Base-by-base conservation (phyloP, 1,140 invertebrate genomes). In the Listronotus bonariensis region DNA sequence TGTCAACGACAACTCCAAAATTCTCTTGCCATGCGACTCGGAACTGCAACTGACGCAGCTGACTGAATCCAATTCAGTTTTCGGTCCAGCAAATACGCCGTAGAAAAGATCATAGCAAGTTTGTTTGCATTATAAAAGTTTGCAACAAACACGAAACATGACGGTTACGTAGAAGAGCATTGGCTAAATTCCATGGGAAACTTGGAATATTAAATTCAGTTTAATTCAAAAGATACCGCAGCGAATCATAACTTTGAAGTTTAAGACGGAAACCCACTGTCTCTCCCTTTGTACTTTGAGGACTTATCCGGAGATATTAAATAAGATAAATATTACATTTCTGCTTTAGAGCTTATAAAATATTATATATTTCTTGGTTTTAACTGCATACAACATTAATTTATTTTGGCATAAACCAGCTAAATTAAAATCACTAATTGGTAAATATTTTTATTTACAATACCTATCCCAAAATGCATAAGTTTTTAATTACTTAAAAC, bases 211-310 rank as follows among this genome's bases (percentile, higher is more conserved):
- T 59, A 65, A 65, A 65, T 65, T 65, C 54, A 32, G 63, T 53
- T 58, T 65, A 65, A 58, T 65, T 57, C 55, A 65, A 65, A 58
- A 65, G 63, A 59, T 51, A 58, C 55, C 38, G 63, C 61, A 52
- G 11, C 43, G 49, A 64, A 40, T 51, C 52, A 57, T 53, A 65
- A 65, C 63, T 65, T 65, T 65, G 63, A 58, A 58, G 63, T 65
- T 56, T 43, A 52, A 55, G 61, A 63, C 36, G 51, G 43, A 56
- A 63, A 38, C 26, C 6, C 32, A 12, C n/a, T 17, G 26, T 36
- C 41, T 48, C 18, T 20, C 51, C 36, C 57, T 60, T 51, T 60
- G 57, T 60, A 26, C 46, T 40, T 51, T 42, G 57, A 18, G 31
- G 57, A 45, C 59, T 62, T 53, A 62, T 62, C 59, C 52, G 40